Base-by-base conservation (phyloP, 1,140 invertebrate species). In the Calliphora vicina region DNA sequence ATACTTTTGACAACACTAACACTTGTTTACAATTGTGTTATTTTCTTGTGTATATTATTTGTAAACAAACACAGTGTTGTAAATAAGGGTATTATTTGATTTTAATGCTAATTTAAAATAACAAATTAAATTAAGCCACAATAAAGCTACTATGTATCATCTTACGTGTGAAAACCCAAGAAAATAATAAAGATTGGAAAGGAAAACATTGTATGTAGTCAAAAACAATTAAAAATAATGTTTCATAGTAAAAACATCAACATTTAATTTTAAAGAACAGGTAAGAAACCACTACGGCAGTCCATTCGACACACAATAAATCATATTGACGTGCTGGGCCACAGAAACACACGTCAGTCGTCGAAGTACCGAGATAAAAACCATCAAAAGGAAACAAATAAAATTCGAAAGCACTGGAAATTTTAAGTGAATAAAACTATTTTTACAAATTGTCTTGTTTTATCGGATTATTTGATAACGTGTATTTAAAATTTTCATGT, bases 151-250 rank as follows among this genome's bases (percentile, higher is more conserved):
- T 42, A 20, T 76, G 73, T 42, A 76, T 76, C 29, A 42, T 81
- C 80, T 81, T 81, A 81, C 80, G 80, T 81, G 80, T 81, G 80
- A 81, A 76, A 67, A 67, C 20, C 25, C 9, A 23, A 42, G 29
- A 76, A 42, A 23, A 42, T 26, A 42, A 42, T 76, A 67, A 67
- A 8, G 23, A 67, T 67, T 67, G 25, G n/a, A 23, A 67, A 23
- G 25, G n/a, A 23, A 67, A 23, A 12, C 23, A 67, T 67, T 23
- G 6, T 20, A 67, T 23, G n/a, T 67, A 23, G n/a, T 23, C 9
- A 20, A 9, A 67, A 23, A 23, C 8, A 67, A 67, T 67, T 20
- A 8, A 67, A 67, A 67, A 67, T 67, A 67, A 67, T 67, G 61
- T 23, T 67, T 23, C 8, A 67, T 67, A 23, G 50, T n/a, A 17